Evolutionary conservation across 2,888 invertebrate genomes (phyloP), one percentile per base, ranked within the genome.

Genomic region (Nasonovia ribisnigri): DNA sequence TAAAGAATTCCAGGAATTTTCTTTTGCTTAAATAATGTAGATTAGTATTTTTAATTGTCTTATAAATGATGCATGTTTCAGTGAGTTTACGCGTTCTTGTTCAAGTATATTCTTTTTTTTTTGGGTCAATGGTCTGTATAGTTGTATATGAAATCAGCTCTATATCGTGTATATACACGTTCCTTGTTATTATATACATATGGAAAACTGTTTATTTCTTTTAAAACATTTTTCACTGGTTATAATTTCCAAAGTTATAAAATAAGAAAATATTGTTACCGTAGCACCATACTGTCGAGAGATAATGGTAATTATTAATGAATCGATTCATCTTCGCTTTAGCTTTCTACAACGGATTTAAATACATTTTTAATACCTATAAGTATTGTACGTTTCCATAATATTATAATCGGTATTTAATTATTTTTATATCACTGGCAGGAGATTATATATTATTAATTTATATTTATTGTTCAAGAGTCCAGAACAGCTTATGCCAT

Each of bases 11-110:
- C 46, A n/a, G 3, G 60, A 46, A 89, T 60, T 36, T n/a, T 43
- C 29, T n/a, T 57, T 60, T 29, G n/a, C 60, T 89, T 26, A 57
- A 43, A 89, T 42, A 89, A 89, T n/a, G 60, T 60, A 43, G 43
- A 60, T 60, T 60, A 89, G 89, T 60, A 60, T 89, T 89, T 43
- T 46, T 60, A 89, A 89, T 89, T 89, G 60, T 60, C 54, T 20
- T 89, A 29, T 43, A 89, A 89, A 43, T 60, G 60, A n/a, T 60
- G 29, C 57, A 43, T 48, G 88, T 57, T 88, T 88, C 57, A 57
- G 24, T 26, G 88, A 88, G 42, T 88, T 88, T 57, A 57, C 42
- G 42, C 8, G n/a, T 67, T 42, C 54, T 88, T 26, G 29, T 13
- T 24, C 57, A 6, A 54, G 42, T 88, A 54, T 54, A n/a, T 57